These are phyloP conservation scores for Sebastes schlegelii DNA, from an alignment of 2,113 vertebrate genomes.

Conservation along the genomic window DNA sequence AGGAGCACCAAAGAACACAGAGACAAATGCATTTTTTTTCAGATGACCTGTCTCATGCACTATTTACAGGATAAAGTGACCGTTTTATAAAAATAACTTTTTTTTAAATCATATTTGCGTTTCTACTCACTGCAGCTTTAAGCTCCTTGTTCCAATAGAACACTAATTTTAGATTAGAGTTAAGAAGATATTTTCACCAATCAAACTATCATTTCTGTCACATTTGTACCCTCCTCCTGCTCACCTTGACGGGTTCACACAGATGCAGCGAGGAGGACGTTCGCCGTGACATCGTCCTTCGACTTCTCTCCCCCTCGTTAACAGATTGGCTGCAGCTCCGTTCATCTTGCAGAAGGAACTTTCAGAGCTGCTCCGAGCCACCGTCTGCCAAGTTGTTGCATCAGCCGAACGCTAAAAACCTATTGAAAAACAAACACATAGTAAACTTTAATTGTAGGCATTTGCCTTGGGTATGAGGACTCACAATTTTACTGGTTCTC, in stretches of 20 bases:
- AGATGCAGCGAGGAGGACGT: not conserved
- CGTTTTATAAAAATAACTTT: too few relatives aligned
- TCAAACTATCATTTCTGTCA: not conserved
- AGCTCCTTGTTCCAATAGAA: not conserved
- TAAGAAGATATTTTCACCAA: not conserved
- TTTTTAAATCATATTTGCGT: too few relatives aligned
- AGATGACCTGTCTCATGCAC: too few relatives aligned
- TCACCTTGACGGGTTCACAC: not conserved
- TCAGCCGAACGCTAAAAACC: conserved; percentile 72
- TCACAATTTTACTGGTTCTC: conserved; percentile 73
- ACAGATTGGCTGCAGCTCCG: conserved; percentile 7
- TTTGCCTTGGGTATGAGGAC: conserved; percentile 75
- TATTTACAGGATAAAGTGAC: too few relatives aligned
- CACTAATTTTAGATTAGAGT: conserved; percentile 1
- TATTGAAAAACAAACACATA: conserved; percentile 86
- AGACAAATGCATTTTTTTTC: too few relatives aligned
- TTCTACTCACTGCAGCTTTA: too few relatives aligned
- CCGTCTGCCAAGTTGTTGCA: conserved; percentile 73
- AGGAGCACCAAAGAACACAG: too few relatives aligned
- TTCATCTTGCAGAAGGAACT: conserved; percentile 44
- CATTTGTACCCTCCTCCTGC: not conserved
- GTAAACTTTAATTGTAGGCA: conserved; percentile 82
- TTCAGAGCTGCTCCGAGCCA: conserved; percentile 20
- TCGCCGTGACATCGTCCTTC: not conserved
- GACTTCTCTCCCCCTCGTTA: not conserved